These are phyloP conservation scores for Drosophila neutralis DNA, from an alignment of 2,888 invertebrate genomes.

Conservation along the genomic window DNA sequence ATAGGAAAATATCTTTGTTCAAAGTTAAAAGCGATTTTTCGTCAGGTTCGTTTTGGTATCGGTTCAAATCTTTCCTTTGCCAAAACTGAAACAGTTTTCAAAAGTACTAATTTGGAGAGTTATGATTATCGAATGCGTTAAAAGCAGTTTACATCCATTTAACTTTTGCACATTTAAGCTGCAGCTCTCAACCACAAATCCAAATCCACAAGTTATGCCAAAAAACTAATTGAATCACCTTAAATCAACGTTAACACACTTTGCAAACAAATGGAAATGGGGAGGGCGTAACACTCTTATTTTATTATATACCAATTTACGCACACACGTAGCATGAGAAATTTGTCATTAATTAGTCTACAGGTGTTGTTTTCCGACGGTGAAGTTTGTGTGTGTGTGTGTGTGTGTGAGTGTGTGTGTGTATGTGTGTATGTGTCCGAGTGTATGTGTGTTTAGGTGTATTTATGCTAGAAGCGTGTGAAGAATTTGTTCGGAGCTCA, in stretches of 20 bases:
- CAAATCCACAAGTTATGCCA: slow-evolving; percentile 11
- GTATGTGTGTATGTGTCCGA: slow-evolving; percentile 13
- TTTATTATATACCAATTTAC: slow-evolving; percentile 47
- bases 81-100: neutral
- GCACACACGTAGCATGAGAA: slow-evolving; percentile 42
- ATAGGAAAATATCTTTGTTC: neutral
- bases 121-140: slow-evolving; percentile 13
- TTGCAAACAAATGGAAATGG: slow-evolving; percentile 38
- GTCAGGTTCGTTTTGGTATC: neutral
- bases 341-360: slow-evolving; percentile 75
- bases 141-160: neutral
- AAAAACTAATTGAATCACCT: slow-evolving; percentile 40
- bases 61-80: neutral
- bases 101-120: neutral
- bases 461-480: slow-evolving; percentile 41
- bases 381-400: neutral
- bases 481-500: slow-evolving; percentile 60
- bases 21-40: neutral
- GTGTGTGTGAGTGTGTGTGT: neutral
- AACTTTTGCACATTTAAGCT: slow-evolving; percentile 5
- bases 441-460: slow-evolving; percentile 21
- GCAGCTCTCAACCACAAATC: neutral
- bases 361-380: slow-evolving; percentile 54
- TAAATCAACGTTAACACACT: slow-evolving; percentile 45
- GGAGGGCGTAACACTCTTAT: slow-evolving; percentile 27